These are phyloP conservation scores for Apodemia duryi DNA, from an alignment of 2,888 invertebrate species.

Conservation along the genomic window DNA sequence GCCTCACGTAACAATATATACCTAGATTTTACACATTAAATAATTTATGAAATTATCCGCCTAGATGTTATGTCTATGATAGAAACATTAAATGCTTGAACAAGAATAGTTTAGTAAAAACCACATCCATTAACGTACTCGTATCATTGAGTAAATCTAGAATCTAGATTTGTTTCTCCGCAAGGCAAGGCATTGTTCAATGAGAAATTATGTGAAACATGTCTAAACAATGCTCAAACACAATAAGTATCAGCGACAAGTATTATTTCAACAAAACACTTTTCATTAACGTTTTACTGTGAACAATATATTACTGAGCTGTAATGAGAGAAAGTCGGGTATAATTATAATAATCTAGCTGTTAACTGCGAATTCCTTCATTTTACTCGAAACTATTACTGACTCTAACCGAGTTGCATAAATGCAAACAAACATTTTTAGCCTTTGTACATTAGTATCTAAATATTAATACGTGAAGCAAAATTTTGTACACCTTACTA, in stretches of 20 bases:
- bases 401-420: no score
- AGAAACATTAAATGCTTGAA: background rate
- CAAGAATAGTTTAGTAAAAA: slow-evolving; percentile 3
- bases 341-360: background rate
- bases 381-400: background rate
- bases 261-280: slow-evolving; percentile 23
- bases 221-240: slow-evolving; percentile 13
- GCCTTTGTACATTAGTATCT: no score
- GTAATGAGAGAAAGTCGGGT: background rate
- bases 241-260: slow-evolving; percentile 18
- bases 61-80: no score
- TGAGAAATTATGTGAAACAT: slow-evolving; percentile 18
- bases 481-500: no score
- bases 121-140: background rate
- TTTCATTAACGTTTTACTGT: slow-evolving; percentile 23
- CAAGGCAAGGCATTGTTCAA: slow-evolving; percentile 1
- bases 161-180: slow-evolving; percentile 18
- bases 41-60: no score
- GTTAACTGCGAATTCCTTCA: background rate
- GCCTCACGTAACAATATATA: no score
- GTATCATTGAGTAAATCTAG: slow-evolving; percentile 19
- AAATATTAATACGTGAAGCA: no score
- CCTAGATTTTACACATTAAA: no score
- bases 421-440: no score
- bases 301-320: slow-evolving; percentile 21